Base-by-base conservation (phyloP, 2,888 invertebrate genomes). In the Scaptomyza reducta region DNA sequence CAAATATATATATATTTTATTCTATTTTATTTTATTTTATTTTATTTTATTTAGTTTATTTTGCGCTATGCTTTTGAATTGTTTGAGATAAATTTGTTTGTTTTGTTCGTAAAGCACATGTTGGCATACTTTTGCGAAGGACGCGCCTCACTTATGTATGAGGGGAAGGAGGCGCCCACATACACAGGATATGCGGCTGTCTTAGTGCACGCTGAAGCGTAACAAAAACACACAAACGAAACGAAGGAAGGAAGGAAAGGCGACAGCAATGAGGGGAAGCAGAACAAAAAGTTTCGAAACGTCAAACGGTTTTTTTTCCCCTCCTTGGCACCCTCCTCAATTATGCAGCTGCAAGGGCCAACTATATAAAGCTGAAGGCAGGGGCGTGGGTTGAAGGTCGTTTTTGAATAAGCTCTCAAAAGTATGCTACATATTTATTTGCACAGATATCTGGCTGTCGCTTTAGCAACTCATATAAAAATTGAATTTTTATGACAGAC, bases 221-320 rank as follows among this genome's bases (percentile, higher is more conserved):
- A 62, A 16, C 38, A 40, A 14, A 74, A 74, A 67, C 61, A 56
- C 57, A 59, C 56, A 27, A 27, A 27, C 50, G 62, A 66, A 59
- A 67, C 55, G 27, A 27, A 27, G 6, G 10, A 10, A 31, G 1
- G 22, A 31, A 31, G 6, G 10, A 9, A 29, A 29, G 33, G 47
- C 46, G 22, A 54, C n/a, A n/a, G 33, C 41, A 42, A 27, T 38
- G 13, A 44, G 25, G 53, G 47, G 53, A 9, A 14, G 13, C 31
- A 31, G 27, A 53, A 63, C 66, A 63, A 69, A 66, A 75, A 68
- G 67, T 74, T 73, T 68, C 70, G 9, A 64, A 64, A 79, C 80
- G 82, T 81, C 85, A 81, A 82, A 84, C 81, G 81, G 68, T 84
- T 82, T 83, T 70, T 70, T 54, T 56, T 58, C 14, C 61, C 56